Percentiles rank a stretch among this genome's conserved stretches.
Conservation (phyloP, 1,140 invertebrate species). For the Scaptodrosophila lebanonensis region DNA sequence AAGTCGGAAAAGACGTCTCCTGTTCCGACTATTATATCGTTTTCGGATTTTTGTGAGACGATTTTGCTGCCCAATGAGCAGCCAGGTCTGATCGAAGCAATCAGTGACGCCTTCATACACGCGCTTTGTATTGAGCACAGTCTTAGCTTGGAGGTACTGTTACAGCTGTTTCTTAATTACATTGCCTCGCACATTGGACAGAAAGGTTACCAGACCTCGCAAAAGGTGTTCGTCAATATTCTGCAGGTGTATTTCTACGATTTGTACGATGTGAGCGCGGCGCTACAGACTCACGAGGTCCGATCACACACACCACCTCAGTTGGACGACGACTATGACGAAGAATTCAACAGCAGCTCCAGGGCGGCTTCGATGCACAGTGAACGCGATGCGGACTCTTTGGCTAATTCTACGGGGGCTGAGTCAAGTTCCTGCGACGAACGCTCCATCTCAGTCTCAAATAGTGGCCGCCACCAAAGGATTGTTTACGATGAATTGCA, state of each 20-base stretch:
- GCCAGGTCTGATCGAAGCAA: constrained; percentile 62
- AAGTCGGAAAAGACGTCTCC: constrained; percentile 27
- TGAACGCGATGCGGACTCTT: constrained; percentile 64
- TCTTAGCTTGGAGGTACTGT: constrained; percentile 55
- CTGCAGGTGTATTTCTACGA: constrained; percentile 72
- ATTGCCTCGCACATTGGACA: constrained; percentile 72
- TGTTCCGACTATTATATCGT: constrained; percentile 53
- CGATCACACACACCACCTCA: constrained; percentile 61
- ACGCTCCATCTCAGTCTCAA: constrained; percentile 39
- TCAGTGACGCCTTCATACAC: constrained; percentile 73
- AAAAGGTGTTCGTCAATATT: constrained; percentile 70
- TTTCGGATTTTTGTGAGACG: constrained; percentile 71
- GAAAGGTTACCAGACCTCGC: constrained; percentile 72
- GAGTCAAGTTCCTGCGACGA: constrained; percentile 67
- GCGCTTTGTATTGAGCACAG: constrained; percentile 68
- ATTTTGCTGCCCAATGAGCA: constrained; percentile 68
- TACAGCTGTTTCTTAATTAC: constrained; percentile 72
- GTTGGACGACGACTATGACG: constrained; percentile 62
- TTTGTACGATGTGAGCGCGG: constrained; percentile 62
- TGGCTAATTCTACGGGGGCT: constrained; percentile 53
- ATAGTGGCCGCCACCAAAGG: constrained; percentile 56
- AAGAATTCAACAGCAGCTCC: constrained; percentile 64
- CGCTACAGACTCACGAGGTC: constrained; percentile 49
- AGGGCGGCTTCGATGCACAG: constrained; percentile 62
- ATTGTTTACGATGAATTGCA: constrained; percentile 71